Conservation (phyloP, 2,888 invertebrate genomes). For the Drosophila kanekoi region DNA sequence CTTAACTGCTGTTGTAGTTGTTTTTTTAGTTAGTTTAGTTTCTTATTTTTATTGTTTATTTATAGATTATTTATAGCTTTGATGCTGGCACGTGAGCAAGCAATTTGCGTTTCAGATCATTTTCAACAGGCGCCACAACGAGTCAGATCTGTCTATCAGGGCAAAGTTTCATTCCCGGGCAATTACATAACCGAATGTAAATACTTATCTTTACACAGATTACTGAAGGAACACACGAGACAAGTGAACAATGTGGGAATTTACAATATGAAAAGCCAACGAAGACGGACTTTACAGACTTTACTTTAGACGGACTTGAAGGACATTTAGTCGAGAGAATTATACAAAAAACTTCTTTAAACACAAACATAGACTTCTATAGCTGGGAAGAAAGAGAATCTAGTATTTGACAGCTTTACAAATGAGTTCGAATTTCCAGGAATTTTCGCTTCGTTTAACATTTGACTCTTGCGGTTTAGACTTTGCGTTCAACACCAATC, state of each 20-base stretch:
- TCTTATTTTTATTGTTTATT: not conserved
- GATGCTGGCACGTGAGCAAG: slow-evolving; percentile 44
- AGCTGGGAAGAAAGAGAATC: too few relatives aligned
- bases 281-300: too few relatives aligned
- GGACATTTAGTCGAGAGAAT: too few relatives aligned
- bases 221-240: not conserved
- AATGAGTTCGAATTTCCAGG: too few relatives aligned
- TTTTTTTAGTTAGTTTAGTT: slow-evolving; percentile 14
- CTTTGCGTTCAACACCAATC: too few relatives aligned
- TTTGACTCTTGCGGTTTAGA: too few relatives aligned
- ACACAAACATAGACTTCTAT: too few relatives aligned
- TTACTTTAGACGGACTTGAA: too few relatives aligned
- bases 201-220: not conserved
- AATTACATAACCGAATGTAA: slow-evolving; percentile 29
- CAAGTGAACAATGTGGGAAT: not conserved
- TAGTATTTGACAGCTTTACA: too few relatives aligned
- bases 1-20: slow-evolving; percentile 12
- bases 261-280: too few relatives aligned
- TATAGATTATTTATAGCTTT: slow-evolving; percentile 40
- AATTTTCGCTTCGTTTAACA: too few relatives aligned
- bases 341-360: too few relatives aligned
- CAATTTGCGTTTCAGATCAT: slow-evolving; percentile 62
- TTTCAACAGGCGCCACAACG: slow-evolving; percentile 32
- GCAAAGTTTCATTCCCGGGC: slow-evolving; percentile 25
- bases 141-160: slow-evolving; percentile 14